These are phyloP conservation scores for Galleria mellonella DNA, from an alignment of 1,140 invertebrate species.

Conservation along the genomic window DNA sequence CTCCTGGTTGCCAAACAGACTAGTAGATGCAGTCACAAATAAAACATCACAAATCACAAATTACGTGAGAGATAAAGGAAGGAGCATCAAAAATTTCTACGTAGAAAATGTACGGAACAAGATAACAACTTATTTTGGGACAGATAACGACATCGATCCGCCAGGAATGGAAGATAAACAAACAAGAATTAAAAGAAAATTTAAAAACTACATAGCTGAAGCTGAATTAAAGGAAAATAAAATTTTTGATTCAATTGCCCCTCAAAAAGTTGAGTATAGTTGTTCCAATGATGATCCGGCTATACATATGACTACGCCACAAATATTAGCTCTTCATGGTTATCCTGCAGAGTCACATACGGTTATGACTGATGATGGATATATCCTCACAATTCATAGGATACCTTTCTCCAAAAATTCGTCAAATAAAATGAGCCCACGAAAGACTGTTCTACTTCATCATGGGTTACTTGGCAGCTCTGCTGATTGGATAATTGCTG, in stretches of 20 bases:
- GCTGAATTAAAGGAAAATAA: conserved; percentile 30
- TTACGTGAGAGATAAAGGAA: conserved; percentile 48
- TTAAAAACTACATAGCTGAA: conserved; percentile 32
- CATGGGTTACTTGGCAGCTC: conserved; percentile 87
- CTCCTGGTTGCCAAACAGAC: conserved; percentile 40
- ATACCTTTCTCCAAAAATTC: conserved; percentile 75
- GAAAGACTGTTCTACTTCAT: conserved; percentile 79
- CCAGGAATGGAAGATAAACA: conserved; percentile 18
- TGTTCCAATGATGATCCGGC: conserved; percentile 50
- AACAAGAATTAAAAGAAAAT: conserved; percentile 31
- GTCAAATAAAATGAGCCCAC: conserved; percentile 15
- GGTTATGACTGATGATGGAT: conserved; percentile 82
- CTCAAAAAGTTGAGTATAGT: conserved; percentile 20
- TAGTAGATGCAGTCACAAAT: conserved; percentile 36
- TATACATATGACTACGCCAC: conserved; percentile 63
- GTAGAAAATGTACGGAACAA: conserved; percentile 42
- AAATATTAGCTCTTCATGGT: conserved; percentile 78
- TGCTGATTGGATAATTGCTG: conserved; percentile 83
- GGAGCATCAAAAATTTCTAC: conserved; percentile 45
- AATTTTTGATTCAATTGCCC: conserved; percentile 50
- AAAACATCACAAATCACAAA: conserved; percentile 44
- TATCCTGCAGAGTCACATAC: conserved; percentile 81
- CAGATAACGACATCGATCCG: conserved; percentile 9
- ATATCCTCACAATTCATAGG: conserved; percentile 82
- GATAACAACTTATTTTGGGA: conserved; percentile 37